Evolutionary conservation across 2,797 vertebrate genomes (phyloP), one percentile per base, ranked within the genome.

Genomic region (Pipistrellus nathusii): DNA sequence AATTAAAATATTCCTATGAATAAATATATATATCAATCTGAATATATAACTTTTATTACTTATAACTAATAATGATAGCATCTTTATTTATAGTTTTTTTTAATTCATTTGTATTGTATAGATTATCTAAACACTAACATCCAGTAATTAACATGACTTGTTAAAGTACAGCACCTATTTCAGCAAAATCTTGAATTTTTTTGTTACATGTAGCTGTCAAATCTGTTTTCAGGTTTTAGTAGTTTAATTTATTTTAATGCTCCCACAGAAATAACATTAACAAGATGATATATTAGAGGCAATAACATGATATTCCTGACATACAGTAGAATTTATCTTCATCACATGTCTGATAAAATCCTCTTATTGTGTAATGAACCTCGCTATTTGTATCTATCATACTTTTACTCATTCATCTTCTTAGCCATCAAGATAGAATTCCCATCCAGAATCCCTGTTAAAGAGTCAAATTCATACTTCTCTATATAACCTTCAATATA

Each of bases 351-450:
- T 95, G 89, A 76, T 91, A 93, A 91, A 88, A 93, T 66, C 75
- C 64, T 95, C 75, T 93, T 83, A 96, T 82, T 96, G 93, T 96
- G 85, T 96, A 96, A 96, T 96, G 95, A 95, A 97, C 93, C 95
- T 93, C 94, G 89, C 81, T 88, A 85, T 89, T 90, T 83, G 53
- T 83, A 91, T 91, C 81, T 62, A 94, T 94, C 94, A 78, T 48
- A 81, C 62, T 73, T 95, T 81, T 75, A 66, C 35, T 85, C 93
- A 92, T 96, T 94, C 85, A 85, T 95, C 96, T 97, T 94, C 93
- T 94, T 57, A 53, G 82, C 59, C 91, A 73, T 88, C 95, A 93
- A 95, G 81, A 95, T 85, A 95, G 89, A 95, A 93, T 89, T 87
- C 32, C 85, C 23, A 77, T 78, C 57, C 32, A 68, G 59, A 85